Percentiles rank a stretch among this genome's conserved stretches.
These are phyloP conservation scores for Amblyornis subalaris DNA, from an alignment of 2,113 vertebrate genomes.

Conservation along the genomic window DNA sequence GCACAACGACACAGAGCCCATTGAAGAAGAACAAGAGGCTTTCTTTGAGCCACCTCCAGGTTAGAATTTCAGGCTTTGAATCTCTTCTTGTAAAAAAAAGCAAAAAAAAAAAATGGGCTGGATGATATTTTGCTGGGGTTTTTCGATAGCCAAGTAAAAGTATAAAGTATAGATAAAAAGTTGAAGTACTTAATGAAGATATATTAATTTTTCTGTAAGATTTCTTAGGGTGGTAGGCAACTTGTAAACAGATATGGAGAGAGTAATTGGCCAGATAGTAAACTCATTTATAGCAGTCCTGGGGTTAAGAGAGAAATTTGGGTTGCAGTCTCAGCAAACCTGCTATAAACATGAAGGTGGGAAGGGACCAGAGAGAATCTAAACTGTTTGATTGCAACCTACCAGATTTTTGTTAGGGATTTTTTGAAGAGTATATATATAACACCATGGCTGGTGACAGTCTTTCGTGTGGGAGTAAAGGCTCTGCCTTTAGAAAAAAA, in stretches of 20 bases:
- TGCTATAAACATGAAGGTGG: background rate
- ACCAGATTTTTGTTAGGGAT: background rate
- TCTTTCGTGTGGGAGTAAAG: background rate
- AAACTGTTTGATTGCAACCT: background rate
- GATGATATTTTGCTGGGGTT: background rate
- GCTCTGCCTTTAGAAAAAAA: background rate
- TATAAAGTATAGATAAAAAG: background rate
- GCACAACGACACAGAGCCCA: constrained; percentile 96
- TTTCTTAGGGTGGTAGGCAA: background rate
- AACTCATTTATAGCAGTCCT: background rate
- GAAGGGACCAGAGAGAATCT: background rate
- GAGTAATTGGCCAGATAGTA: background rate
- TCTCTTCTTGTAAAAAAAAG: background rate
- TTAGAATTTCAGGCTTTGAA: constrained; percentile 53
- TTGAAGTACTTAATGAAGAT: background rate
- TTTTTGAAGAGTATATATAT: background rate
- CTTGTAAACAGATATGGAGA: background rate
- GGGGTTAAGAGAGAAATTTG: background rate
- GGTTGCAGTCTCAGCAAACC: background rate
- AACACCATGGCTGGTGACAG: background rate
- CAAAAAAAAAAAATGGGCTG: background rate
- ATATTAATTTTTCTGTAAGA: background rate
- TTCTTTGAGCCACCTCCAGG: constrained; percentile 95
- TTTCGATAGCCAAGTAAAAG: background rate
- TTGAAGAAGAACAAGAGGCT: constrained; percentile 94